Evolutionary conservation across 1,140 invertebrate species (phyloP), one percentile per base, ranked within the genome.

Genomic region (Odontomachus brunneus): DNA sequence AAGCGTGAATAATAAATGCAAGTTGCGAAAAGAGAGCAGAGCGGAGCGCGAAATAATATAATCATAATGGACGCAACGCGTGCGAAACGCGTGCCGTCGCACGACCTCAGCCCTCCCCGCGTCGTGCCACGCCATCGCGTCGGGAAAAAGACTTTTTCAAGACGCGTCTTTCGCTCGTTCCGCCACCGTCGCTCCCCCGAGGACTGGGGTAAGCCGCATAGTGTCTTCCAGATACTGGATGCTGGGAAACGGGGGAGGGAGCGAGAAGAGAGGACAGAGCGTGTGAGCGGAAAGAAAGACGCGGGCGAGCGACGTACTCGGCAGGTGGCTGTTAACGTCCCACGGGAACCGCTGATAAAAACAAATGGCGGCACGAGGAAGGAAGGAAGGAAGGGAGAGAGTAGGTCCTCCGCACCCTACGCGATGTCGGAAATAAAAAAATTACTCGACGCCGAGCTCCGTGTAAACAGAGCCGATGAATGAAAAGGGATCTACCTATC

Each of bases 391-490:
- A 51, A 65, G 33, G 78, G 55, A 83, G 75, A 80, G 67, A 86
- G 69, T 26, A 67, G 57, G 51, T 76, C 82, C 75, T 86, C 63
- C 80, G 71, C 75, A 72, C 65, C 78, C 75, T 89, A 89, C 85
- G 85, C 69, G 57, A 29, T 57, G 65, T 83, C 73, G 71, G 81
- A 91, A 94, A 93, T 93, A 93, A 93, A 94, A 91, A 93, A 94
- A 94, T 94, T 93, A 94, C 92, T 90, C 84, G 89, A 85, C 75
- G 89, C 86, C 88, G 67, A 88, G 83, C 82, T 63, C 57, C 90
- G 85, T 92, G 92, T 92, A 92, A 93, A 93, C 90, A 92, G 89
- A 92, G 82, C 87, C 91, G 87, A 92, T 92, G 91, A 93, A 93
- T 93, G 91, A 88, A 83, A 82, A 87, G 90, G 84, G 82, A 89